Evolutionary conservation across 2,888 invertebrate genomes (phyloP), one percentile per base, ranked within the genome.

Genomic region (Rhogogaster chlorosoma): DNA sequence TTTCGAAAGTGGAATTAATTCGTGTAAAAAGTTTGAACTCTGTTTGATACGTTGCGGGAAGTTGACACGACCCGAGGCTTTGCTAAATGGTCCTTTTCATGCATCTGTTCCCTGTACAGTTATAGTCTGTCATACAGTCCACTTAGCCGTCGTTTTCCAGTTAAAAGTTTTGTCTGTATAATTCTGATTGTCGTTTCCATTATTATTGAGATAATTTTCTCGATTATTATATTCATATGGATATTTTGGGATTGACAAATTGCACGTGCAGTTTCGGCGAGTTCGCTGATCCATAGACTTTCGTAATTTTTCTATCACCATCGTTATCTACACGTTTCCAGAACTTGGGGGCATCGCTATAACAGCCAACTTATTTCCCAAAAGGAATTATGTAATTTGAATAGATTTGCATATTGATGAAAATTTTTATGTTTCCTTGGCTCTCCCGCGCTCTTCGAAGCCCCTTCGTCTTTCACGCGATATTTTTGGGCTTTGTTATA

Each of bases 341-440:
- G 26, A 61, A 61, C 26, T 61, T 4, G 9, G 26, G 61, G 10
- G 7, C 26, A 61, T 61, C 26, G 4, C 22, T 26, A n/a, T 53
- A 26, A 61, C 61, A 61, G 61, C 61, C 1, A 61, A 22, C 26
- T 61, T 61, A 0, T 12, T 26, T 61, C 1, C 61, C 10, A 61
- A 67, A 32, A 32, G 67, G 12, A 32, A 67, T 67, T 32, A 67
- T 32, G 67, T 32, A 67, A 32, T 67, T 67, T 67, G 18, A 32
- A 32, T 67, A 26, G 67, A 32, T 67, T 67, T 67, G 32, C 67
- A 67, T 67, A 67, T 67, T 67, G 18, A 67, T 67, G 22, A 32
- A 15, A 67, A 67, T 32, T 67, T 12, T 32, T 18, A 32, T 67
- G 10, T 67, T 61, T 26, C 61, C 26, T 26, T 3, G 22, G 22